Evolutionary conservation across 2,113 vertebrate species (phyloP).

Genomic region (Nanger granti): DNA sequence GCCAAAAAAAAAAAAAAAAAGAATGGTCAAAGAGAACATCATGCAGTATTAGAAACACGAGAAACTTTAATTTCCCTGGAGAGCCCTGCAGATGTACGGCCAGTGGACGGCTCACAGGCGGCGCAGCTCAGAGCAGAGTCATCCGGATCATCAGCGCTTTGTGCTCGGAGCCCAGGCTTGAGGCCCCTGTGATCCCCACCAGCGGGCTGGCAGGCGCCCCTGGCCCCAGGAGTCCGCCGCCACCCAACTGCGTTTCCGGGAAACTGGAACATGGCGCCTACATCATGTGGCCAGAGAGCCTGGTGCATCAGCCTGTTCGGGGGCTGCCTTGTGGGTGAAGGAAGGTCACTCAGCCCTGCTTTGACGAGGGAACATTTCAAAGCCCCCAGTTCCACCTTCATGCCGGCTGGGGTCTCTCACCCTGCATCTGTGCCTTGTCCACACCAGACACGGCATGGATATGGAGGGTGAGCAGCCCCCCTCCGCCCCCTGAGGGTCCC

Average conservation of each 20-base stretch:
- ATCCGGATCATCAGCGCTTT: too few relatives aligned
- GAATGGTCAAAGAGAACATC: not conserved
- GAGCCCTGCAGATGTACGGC: not conserved
- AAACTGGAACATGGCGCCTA: not conserved
- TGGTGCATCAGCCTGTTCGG: not conserved
- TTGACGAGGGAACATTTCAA: not conserved
- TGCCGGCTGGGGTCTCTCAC: too few relatives aligned
- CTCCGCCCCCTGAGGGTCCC: too few relatives aligned
- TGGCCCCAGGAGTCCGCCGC: too few relatives aligned
- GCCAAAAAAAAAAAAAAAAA: not conserved
- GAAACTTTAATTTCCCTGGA: constrained; percentile 31
- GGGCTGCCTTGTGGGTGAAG: not conserved
- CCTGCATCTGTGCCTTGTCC: not conserved
- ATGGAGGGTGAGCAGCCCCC: not conserved
- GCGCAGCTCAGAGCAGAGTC: not conserved
- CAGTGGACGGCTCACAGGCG: fast-evolving
- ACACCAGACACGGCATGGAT: fast-evolving
- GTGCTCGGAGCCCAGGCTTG: not conserved
- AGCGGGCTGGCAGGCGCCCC: not conserved
- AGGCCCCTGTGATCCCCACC: not conserved
- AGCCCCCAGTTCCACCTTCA: not conserved
- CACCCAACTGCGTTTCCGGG: too few relatives aligned
- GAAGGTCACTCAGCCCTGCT: not conserved
- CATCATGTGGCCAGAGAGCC: not conserved
- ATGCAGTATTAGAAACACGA: not conserved